A percentile compares a stretch with the other conserved stretches of the same genome.
Conservation (phyloP, 2,888 invertebrate genomes). For the Eupithecia vulgata region DNA sequence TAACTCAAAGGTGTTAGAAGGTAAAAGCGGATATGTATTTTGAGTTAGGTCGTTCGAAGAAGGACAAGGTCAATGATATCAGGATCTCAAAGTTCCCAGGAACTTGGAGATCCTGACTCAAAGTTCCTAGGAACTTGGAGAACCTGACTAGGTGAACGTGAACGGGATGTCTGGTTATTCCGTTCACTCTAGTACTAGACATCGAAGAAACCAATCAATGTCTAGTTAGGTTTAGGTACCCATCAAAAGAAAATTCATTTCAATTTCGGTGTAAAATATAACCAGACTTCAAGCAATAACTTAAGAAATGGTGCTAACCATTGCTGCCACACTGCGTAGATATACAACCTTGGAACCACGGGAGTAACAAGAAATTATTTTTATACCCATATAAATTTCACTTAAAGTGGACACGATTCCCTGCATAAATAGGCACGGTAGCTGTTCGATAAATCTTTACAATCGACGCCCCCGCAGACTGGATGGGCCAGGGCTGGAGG, state of each 20-base stretch:
- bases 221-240: slow-evolving; percentile 4
- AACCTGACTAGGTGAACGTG: no score
- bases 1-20: background rate
- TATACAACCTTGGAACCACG: slow-evolving; percentile 33
- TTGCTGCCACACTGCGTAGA: slow-evolving; percentile 10
- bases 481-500: slow-evolving; percentile 38
- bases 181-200: background rate
- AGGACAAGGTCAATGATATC: background rate
- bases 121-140: no score
- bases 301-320: slow-evolving; percentile 17
- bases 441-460: slow-evolving; percentile 71
- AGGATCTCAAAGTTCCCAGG: background rate
- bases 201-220: slow-evolving; percentile 3
- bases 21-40: background rate
- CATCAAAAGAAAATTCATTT: slow-evolving; percentile 6
- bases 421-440: slow-evolving; percentile 61
- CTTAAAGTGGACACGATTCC: slow-evolving; percentile 52
- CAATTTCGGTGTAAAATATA: slow-evolving; percentile 21
- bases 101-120: no score
- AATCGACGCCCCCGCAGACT: slow-evolving; percentile 65
- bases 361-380: slow-evolving; percentile 53
- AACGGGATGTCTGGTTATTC: no score
- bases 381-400: slow-evolving; percentile 65
- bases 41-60: background rate
- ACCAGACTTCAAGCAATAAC: slow-evolving; percentile 12